Evolutionary conservation across 1,140 invertebrate species (phyloP).

Genomic region (Drosophila bocki): DNA sequence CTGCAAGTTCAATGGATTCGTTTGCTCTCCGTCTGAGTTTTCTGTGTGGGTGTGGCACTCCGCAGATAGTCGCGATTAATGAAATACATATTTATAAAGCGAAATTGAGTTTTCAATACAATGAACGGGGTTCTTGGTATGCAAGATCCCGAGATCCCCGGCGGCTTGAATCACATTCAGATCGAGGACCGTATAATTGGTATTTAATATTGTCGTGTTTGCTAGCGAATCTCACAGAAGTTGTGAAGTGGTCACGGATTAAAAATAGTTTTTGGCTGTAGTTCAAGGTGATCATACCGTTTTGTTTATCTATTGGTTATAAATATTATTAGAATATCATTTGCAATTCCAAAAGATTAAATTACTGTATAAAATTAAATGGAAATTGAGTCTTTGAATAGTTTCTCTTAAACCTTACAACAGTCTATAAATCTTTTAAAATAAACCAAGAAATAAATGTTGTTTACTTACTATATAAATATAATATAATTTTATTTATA

Average conservation of each 20-base stretch:
- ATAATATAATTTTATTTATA: neutral
- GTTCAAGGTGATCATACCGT: constrained; percentile 6
- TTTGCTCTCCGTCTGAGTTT: constrained; percentile 32
- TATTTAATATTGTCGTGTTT: constrained; percentile 52
- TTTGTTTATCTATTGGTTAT: constrained; percentile 2
- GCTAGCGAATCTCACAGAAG: constrained; percentile 39
- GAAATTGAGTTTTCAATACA: constrained; percentile 78
- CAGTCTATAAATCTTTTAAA: too few species aligned
- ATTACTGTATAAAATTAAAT: neutral
- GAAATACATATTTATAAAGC: constrained; percentile 76
- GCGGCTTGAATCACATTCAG: constrained; percentile 52
- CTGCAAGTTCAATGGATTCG: constrained; percentile 71
- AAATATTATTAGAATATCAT: neutral
- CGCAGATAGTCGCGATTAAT: constrained; percentile 66
- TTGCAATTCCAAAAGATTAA: constrained; percentile 6
- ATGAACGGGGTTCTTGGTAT: constrained; percentile 52
- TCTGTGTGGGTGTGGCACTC: constrained; percentile 42
- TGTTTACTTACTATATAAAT: neutral
- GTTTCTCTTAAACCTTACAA: neutral
- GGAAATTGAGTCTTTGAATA: neutral
- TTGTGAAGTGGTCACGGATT: constrained; percentile 42
- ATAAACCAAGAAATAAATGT: neutral
- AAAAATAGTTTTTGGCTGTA: constrained; percentile 35
- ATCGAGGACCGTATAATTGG: constrained; percentile 41
- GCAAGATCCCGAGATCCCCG: constrained; percentile 47